These are phyloP conservation scores for Peucedramus taeniatus DNA, from an alignment of 2,113 vertebrate genomes.

Conservation along the genomic window DNA sequence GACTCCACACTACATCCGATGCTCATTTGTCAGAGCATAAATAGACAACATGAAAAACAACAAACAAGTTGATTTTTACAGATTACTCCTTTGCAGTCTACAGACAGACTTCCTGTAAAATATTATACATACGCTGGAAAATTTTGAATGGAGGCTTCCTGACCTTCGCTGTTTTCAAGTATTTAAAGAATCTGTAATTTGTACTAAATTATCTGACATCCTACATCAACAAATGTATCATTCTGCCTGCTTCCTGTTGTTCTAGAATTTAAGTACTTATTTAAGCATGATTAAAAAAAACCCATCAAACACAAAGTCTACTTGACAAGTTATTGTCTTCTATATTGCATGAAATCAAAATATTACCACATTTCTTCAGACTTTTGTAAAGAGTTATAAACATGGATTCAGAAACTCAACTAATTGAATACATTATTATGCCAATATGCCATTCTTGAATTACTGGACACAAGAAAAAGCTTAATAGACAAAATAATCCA, in stretches of 20 bases:
- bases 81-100: conserved; percentile 65
- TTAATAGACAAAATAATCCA: conserved; percentile 54
- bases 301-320: neutral
- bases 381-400: neutral
- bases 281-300: conserved; percentile 39
- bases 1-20: conserved; percentile 68
- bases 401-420: neutral
- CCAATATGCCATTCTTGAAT: conserved; percentile 12
- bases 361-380: neutral
- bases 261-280: conserved; percentile 48
- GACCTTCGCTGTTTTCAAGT: conserved; percentile 67
- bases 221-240: conserved; percentile 66
- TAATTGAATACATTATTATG: neutral
- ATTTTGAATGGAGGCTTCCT: conserved; percentile 74
- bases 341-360: neutral
- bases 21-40: conserved; percentile 70
- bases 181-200: conserved; percentile 69
- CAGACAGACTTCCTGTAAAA: conserved; percentile 78
- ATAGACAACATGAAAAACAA: conserved; percentile 79
- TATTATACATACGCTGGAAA: conserved; percentile 74
- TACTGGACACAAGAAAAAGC: conserved; percentile 44
- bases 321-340: neutral
- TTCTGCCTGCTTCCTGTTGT: conserved; percentile 69
- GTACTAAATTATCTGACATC: conserved; percentile 70
- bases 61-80: conserved; percentile 76